phyloP scores from a whole-genome alignment of 1,140 invertebrate species.

The Drosophila neocordata region DNA sequence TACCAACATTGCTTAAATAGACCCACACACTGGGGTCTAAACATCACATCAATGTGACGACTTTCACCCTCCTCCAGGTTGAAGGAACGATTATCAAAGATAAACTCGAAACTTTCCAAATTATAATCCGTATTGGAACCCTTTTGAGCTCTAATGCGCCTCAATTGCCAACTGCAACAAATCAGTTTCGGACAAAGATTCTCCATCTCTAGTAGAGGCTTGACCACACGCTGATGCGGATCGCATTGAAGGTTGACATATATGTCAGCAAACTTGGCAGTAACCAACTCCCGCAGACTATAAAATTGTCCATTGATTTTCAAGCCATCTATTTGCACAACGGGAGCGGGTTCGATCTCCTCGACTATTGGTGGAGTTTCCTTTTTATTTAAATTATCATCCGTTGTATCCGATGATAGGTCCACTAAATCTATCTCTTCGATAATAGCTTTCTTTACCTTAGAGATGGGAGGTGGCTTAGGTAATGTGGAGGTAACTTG shows the following conservation, averaged over 20 bases:
- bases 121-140: conserved; percentile 29
- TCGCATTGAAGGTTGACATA: conserved; percentile 43
- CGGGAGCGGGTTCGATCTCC: not conserved
- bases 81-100: conserved; percentile 48
- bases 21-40: conserved; percentile 48
- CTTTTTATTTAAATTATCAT: not conserved
- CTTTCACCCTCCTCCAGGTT: conserved; percentile 24
- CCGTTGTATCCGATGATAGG: conserved; percentile 18
- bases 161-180: conserved; percentile 24
- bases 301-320: conserved; percentile 47
- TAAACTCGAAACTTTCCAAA: conserved; percentile 27
- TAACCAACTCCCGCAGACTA: conserved; percentile 18
- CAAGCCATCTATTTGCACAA: not conserved
- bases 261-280: not conserved
- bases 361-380: not conserved
- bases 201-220: conserved; percentile 51
- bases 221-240: conserved; percentile 48
- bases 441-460: no score
- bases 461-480: no score
- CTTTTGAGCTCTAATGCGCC: conserved; percentile 15
- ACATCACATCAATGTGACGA: conserved; percentile 49
- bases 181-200: conserved; percentile 41
- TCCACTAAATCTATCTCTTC: no score
- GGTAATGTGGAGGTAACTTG: conserved; percentile 37
- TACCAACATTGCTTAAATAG: conserved; percentile 43